Percentiles rank a stretch among this genome's conserved stretches.
Conservation (phyloP, 2,797 vertebrate species). For the Coranthus polyacanthus region DNA sequence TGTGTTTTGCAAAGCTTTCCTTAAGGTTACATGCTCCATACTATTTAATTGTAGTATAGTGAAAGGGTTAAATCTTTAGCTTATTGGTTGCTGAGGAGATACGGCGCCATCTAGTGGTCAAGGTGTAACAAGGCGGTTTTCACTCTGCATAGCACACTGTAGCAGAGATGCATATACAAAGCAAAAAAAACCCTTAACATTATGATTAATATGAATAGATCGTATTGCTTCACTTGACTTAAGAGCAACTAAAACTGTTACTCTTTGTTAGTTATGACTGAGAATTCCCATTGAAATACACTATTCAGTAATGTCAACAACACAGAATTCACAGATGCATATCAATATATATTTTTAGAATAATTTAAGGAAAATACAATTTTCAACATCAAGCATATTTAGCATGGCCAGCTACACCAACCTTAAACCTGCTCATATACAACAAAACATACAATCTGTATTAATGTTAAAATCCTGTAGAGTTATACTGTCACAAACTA, state of each 20-base stretch:
- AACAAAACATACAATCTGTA: constrained; percentile 67
- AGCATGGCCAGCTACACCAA: constrained; percentile 62
- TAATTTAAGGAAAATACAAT: constrained; percentile 79
- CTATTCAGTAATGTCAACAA: constrained; percentile 21
- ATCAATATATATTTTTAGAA: constrained; percentile 74
- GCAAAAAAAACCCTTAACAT: too few relatives aligned
- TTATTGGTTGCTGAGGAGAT: neutral
- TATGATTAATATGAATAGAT: too few relatives aligned
- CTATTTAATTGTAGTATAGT: neutral
- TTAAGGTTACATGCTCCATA: neutral
- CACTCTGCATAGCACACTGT: neutral
- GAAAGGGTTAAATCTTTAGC: neutral
- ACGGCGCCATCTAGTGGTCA: constrained; percentile 56
- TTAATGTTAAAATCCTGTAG: constrained; percentile 34
- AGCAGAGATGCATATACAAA: neutral
- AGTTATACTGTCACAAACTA: constrained; percentile 57
- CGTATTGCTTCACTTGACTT: too few relatives aligned
- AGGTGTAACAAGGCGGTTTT: neutral
- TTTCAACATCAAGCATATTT: constrained; percentile 75
- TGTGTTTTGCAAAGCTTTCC: too few relatives aligned
- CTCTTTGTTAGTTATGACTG: too few relatives aligned
- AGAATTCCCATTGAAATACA: neutral
- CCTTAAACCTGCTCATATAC: constrained; percentile 54
- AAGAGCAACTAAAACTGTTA: too few relatives aligned
- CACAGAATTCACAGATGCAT: constrained; percentile 55